Evolutionary conservation across 2,888 invertebrate species (phyloP).

Genomic region (Notodonta ziczac): DNA sequence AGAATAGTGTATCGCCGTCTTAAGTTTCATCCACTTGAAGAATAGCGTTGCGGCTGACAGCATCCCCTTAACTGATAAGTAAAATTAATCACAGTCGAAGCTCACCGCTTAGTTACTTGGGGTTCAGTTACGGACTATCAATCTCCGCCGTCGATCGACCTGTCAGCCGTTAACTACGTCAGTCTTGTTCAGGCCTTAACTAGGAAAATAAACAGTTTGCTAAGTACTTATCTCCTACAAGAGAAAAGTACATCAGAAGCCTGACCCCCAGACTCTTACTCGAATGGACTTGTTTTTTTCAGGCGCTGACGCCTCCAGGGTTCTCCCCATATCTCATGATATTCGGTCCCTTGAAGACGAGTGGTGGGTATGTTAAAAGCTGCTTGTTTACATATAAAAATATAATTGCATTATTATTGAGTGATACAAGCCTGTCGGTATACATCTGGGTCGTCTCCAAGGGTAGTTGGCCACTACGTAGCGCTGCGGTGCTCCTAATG

Average conservation of each 20-base stretch:
- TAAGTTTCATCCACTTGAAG: background rate
- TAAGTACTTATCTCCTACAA: too few relatives aligned
- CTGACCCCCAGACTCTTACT: background rate
- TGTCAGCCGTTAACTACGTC: constrained; percentile 28
- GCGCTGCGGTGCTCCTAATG: background rate
- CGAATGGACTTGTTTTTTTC: too few relatives aligned
- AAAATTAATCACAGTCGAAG: constrained; percentile 34
- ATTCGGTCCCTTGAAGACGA: too few relatives aligned
- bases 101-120: constrained; percentile 23
- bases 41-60: constrained; percentile 8
- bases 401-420: too few relatives aligned
- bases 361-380: too few relatives aligned
- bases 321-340: too few relatives aligned
- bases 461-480: background rate
- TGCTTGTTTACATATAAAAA: too few relatives aligned
- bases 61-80: constrained; percentile 36
- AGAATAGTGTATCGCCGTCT: too few relatives aligned
- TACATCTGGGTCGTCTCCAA: background rate
- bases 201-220: too few relatives aligned
- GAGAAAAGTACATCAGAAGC: too few relatives aligned
- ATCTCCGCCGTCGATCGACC: constrained; percentile 36
- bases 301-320: too few relatives aligned
- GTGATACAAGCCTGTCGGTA: too few relatives aligned
- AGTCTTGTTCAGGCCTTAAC: background rate
- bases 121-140: constrained; percentile 25